Conservation (phyloP, 2,888 invertebrate species). For the Drosophila paranaensis region DNA sequence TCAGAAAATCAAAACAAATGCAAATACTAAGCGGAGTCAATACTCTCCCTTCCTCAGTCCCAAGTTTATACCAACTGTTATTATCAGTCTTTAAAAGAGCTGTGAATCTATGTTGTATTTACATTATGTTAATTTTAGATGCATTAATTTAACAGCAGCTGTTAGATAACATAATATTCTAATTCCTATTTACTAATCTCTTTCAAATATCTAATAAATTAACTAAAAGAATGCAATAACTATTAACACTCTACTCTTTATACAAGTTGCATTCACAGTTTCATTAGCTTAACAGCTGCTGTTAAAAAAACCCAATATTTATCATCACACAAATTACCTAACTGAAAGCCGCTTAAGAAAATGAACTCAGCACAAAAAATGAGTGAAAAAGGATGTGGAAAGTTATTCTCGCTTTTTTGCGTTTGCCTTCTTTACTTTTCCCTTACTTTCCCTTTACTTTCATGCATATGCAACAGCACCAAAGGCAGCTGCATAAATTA, state of each 20-base stretch:
- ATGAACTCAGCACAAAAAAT: slow-evolving; percentile 1
- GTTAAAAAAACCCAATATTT: background rate
- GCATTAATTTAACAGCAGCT: background rate
- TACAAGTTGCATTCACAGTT: background rate
- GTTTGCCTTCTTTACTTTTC: slow-evolving; percentile 19
- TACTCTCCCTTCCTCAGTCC: too few species aligned
- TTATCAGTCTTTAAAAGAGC: too few species aligned
- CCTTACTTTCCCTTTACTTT: slow-evolving; percentile 19
- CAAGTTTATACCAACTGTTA: too few species aligned
- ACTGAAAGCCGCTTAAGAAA: slow-evolving; percentile 8
- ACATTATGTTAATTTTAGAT: too few species aligned
- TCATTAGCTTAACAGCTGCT: slow-evolving; percentile 3
- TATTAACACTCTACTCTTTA: background rate
- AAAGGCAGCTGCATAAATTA: slow-evolving; percentile 73
- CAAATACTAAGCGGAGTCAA: too few species aligned
- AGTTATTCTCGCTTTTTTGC: slow-evolving; percentile 5
- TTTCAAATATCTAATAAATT: too few species aligned
- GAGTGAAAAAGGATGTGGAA: background rate
- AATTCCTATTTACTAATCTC: too few species aligned
- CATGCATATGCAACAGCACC: slow-evolving; percentile 76
- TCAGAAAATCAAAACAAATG: too few species aligned
- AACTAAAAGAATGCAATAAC: too few species aligned
- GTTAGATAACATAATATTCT: too few species aligned
- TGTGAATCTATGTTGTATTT: too few species aligned
- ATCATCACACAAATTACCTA: background rate